Evolutionary conservation across 2,888 invertebrate species (phyloP), one percentile per base, ranked within the genome.

Genomic region (Anoncus sp.): DNA sequence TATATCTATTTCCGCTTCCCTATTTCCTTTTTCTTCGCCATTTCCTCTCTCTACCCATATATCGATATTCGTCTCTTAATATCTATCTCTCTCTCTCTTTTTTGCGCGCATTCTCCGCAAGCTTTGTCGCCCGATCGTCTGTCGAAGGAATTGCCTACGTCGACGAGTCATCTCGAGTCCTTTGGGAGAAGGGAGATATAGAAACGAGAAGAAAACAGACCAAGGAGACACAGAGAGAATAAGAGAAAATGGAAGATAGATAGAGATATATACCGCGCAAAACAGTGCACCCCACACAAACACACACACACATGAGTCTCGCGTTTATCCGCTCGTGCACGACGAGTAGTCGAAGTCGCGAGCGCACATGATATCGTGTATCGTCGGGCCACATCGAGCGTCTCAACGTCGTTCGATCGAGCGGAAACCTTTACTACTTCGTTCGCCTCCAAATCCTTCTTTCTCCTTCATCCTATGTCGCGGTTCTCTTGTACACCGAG

Each of bases 361-460:
- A 60, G 62, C 43, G 45, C 60, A 80, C 84, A 79, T 80, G 81
- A 87, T 87, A 87, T 87, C 87, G 83, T 82, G 83, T 85, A 87
- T 87, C 87, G 86, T 62, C 76, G 72, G 47, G 72, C 83, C 85
- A 84, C 85, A 83, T 85, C 85, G 84, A 85, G 84, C 87, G 84
- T 79, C 87, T 85, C 85, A 6, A 12, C 38, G 84, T 86, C 87
- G 83, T 81, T 79, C 82, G 86, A 87, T 87, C 87, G 87, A 87
- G 86, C 86, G 85, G 87, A 87, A 87, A 87, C 85, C 85, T 86
- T 85, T 84, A 86, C 85, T 83, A 82, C 85, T 79, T 79, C 73
- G 20, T 65, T 65, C 59, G 59, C 59, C 70, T 59, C 72, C 38
- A 24, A 55, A 55, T 55, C 55, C 45, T 27, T 49, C 51, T 47